Evolutionary conservation across 1,140 invertebrate species (phyloP), one percentile per base, ranked within the genome.

Genomic region (Atta texana): DNA sequence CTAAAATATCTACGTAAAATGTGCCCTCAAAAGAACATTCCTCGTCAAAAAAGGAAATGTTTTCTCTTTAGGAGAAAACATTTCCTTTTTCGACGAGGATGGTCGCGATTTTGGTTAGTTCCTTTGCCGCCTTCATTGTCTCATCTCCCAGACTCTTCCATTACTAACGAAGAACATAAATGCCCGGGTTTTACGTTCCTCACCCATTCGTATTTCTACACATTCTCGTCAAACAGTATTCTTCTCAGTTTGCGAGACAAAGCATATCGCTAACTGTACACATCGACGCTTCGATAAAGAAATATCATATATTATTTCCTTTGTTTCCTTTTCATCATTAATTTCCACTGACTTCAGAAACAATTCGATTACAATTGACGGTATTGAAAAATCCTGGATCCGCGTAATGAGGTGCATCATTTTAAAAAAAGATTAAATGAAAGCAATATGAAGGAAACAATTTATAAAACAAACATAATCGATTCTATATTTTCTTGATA

Each of bases 321-420:
- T 92, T 91, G 88, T 92, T 87, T 89, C 85, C 71, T 14, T 86
- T n/a, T 81, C 89, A 78, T 84, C 78, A 80, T 89, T 82, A 86
- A 78, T 89, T 86, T 90, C 72, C 74, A 80, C 66, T 81, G 89
- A 89, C 89, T 88, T 87, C 76, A 77, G 74, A 84, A 91, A 81
- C 82, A 59, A 69, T 87, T 87, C 87, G 91, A 90, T 87, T 88
- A 87, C 84, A 88, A 92, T 91, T 86, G 88, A 57, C 75, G 44
- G 53, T 64, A 59, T 63, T 88, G 71, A 76, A 55, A 44, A 76
- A 64, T 55, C 61, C 63, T 49, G 12, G 28, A 16, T 75, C n/a
- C n/a, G 8, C 24, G 51, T 71, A 57, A 76, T 63, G 81, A 78
- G 24, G 66, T 63, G 39, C 81, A 69, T 91, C 86, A 3, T n/a